phyloP scores from a whole-genome alignment of 2,797 vertebrate species.

The Propithecus perrieri region DNA sequence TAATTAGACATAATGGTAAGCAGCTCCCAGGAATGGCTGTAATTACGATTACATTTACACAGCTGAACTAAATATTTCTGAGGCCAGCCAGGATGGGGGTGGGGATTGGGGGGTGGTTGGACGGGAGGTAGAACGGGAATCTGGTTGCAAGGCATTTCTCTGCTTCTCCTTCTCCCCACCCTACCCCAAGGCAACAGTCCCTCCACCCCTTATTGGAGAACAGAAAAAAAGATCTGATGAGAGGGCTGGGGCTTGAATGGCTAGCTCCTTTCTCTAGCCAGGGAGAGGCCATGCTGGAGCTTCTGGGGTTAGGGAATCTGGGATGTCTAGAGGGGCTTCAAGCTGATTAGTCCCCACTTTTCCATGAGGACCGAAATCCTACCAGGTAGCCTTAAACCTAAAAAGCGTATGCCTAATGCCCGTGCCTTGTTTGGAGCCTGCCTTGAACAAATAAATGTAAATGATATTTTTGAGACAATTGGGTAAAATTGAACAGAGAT shows the following conservation, averaged over 20 bases:
- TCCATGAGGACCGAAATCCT: conserved; percentile 21
- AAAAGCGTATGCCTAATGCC: neutral
- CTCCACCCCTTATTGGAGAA: neutral
- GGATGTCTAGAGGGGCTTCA: conserved; percentile 22
- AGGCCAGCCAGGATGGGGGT: neutral
- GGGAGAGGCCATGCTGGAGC: neutral
- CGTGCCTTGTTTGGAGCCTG: neutral
- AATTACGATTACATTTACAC: conserved; percentile 61
- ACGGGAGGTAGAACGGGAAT: conserved; percentile 32
- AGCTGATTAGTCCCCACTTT: conserved; percentile 27
- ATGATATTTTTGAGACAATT: conserved; percentile 22
- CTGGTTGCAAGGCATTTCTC: conserved; percentile 10
- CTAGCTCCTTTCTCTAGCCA: conserved; percentile 1
- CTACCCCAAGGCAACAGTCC: neutral
- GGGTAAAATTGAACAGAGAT: conserved; percentile 23
- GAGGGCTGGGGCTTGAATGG: neutral
- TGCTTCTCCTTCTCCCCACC: neutral
- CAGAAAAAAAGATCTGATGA: conserved; percentile 26
- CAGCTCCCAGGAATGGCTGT: conserved; percentile 54
- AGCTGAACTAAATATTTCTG: conserved; percentile 59
- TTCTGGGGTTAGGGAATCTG: neutral
- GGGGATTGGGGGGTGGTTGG: neutral
- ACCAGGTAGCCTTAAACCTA: conserved; percentile 23
- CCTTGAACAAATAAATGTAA: conserved; percentile 51
- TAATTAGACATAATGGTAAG: conserved; percentile 72